Evolutionary conservation across 92 coral and sea anemone genomes (phyloP).

Genomic region (Galaxea fascicularis): DNA sequence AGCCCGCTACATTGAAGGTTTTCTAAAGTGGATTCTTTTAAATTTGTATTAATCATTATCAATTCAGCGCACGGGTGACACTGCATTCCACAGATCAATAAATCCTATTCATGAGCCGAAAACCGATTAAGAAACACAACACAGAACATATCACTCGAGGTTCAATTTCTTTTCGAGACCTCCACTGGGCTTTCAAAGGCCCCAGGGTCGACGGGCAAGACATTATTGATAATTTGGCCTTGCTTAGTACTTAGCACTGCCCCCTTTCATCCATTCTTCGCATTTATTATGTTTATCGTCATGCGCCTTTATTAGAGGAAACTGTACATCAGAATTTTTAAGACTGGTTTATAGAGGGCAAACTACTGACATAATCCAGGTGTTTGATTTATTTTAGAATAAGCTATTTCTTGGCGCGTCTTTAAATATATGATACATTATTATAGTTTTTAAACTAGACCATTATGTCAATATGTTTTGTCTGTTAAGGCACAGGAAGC

Average conservation of each 20-base stretch:
- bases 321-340: slow-evolving; percentile 30
- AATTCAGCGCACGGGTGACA: not conserved
- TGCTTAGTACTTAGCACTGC: not conserved
- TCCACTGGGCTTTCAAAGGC: slow-evolving; percentile 25
- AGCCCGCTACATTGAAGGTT: not conserved
- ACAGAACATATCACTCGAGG: not conserved
- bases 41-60: not conserved
- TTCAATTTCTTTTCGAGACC: slow-evolving; percentile 27
- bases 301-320: not conserved
- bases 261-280: not conserved
- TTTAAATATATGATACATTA: slow-evolving; percentile 51
- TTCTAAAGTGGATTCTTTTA: not conserved
- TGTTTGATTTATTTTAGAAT: not conserved
- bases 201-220: slow-evolving; percentile 18
- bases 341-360: not conserved
- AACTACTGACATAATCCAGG: slow-evolving; percentile 1
- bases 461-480: not conserved
- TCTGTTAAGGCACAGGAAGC: not conserved
- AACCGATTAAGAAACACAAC: slow-evolving; percentile 2
- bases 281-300: slow-evolving; percentile 2
- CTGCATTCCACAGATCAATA: slow-evolving; percentile 26
- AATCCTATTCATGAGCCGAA: not conserved
- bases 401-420: slow-evolving; percentile 1
- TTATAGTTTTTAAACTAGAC: not conserved
- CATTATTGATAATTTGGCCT: not conserved